phyloP scores from a whole-genome alignment of 2,888 invertebrate species.

The Spisula solida region DNA sequence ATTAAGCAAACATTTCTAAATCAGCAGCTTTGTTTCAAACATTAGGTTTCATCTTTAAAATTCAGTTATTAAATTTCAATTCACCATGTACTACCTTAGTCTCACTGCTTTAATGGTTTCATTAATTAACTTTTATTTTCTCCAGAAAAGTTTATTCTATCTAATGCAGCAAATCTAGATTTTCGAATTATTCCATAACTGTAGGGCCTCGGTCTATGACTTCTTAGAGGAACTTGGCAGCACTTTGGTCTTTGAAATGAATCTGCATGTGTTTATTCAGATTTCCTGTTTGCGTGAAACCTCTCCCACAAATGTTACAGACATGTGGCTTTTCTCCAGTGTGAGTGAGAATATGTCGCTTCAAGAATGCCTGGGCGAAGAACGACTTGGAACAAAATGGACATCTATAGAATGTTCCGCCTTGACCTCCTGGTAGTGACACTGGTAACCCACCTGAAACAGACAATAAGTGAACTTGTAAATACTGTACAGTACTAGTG shows the following conservation, averaged over 20 bases:
- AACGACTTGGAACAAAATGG: constrained; percentile 18
- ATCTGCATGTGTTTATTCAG: neutral
- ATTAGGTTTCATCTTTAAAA: no score
- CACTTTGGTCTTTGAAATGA: neutral
- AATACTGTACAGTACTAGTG: neutral
- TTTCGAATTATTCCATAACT: no score
- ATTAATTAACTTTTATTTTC: no score
- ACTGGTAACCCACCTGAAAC: neutral
- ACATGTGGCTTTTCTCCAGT: constrained; percentile 51
- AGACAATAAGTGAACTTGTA: neutral
- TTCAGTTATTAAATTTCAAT: no score
- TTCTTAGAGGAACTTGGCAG: neutral
- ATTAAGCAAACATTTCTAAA: no score
- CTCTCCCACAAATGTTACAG: constrained; percentile 42
- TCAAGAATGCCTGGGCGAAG: constrained; percentile 6
- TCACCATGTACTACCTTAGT: no score
- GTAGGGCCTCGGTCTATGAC: neutral
- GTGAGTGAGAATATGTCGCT: constrained; percentile 43
- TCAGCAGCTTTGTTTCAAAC: no score
- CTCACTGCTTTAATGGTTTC: no score
- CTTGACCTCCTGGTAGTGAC: neutral
- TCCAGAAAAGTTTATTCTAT: no score
- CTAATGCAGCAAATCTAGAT: no score
- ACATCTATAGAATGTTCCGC: neutral
- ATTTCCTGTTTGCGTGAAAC: neutral